These are phyloP conservation scores for Platanista minor DNA, from an alignment of 2,113 vertebrate genomes.

Conservation along the genomic window DNA sequence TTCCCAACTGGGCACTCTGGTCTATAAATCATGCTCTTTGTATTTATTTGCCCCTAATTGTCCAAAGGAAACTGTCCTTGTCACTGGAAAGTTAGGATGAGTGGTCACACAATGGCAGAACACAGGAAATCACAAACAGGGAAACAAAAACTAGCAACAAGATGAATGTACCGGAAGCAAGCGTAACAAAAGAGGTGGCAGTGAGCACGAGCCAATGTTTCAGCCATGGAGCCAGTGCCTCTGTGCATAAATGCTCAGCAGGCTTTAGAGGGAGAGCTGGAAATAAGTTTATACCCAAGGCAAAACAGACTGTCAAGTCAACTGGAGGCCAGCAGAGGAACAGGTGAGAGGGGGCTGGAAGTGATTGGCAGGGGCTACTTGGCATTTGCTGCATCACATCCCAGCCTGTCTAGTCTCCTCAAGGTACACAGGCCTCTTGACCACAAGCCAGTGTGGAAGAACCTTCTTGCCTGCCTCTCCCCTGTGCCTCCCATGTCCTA, in stretches of 20 bases:
- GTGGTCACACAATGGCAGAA: background rate
- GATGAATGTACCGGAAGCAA: slow-evolving; percentile 51
- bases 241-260: slow-evolving; percentile 25
- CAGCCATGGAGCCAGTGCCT: background rate
- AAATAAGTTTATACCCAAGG: slow-evolving; percentile 52
- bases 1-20: background rate
- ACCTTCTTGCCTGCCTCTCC: background rate
- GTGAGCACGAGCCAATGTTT: background rate
- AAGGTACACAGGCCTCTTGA: background rate
- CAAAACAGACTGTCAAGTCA: slow-evolving; percentile 33
- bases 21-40: slow-evolving; percentile 35
- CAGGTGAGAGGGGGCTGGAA: background rate
- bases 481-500: background rate
- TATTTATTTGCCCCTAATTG: slow-evolving; percentile 48
- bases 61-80: slow-evolving; percentile 59
- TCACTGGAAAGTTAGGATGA: slow-evolving; percentile 50
- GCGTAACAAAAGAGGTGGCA: background rate
- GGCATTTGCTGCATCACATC: background rate
- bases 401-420: background rate
- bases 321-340: background rate
- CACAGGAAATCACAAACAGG: slow-evolving; percentile 40
- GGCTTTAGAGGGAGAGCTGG: background rate
- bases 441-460: background rate
- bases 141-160: slow-evolving; percentile 48
- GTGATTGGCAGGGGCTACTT: background rate